These are phyloP conservation scores for Tokudaia muenninki DNA, from an alignment of 2,797 vertebrate species.

Conservation along the genomic window DNA sequence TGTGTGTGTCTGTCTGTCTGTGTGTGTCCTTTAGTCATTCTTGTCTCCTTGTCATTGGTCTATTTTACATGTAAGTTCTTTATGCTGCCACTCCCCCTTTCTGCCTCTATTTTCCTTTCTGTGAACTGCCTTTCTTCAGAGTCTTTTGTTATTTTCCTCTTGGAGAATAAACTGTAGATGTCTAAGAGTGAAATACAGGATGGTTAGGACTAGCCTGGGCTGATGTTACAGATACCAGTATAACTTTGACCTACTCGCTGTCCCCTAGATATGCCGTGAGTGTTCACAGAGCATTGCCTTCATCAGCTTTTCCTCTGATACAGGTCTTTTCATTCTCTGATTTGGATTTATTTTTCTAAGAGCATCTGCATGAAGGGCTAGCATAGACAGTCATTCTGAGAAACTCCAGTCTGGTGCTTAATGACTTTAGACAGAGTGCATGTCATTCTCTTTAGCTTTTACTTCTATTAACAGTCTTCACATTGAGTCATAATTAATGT, in stretches of 20 bases:
- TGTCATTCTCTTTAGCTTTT: slow-evolving; percentile 18
- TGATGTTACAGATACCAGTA: not conserved
- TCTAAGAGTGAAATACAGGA: not conserved
- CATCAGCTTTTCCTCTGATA: not conserved
- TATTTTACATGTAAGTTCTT: slow-evolving; percentile 53
- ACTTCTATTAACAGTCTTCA: not conserved
- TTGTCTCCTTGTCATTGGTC: slow-evolving; percentile 27
- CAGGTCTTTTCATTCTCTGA: not conserved
- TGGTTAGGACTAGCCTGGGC: not conserved
- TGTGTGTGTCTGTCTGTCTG: not conserved
- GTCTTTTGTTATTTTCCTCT: not conserved
- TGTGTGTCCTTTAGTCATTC: not conserved
- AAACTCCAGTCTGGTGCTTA: not conserved
- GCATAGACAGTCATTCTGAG: slow-evolving; percentile 32
- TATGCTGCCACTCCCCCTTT: not conserved
- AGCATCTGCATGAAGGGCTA: slow-evolving; percentile 21
- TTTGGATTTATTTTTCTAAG: slow-evolving; percentile 27
- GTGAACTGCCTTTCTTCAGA: not conserved
- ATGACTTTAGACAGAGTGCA: not conserved
- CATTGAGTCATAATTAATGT: not conserved
- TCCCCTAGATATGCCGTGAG: not conserved
- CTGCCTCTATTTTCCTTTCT: slow-evolving; percentile 20
- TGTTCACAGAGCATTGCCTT: not conserved
- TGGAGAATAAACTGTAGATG: slow-evolving; percentile 11
- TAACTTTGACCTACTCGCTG: not conserved